Base-by-base conservation (phyloP, 2,888 invertebrate species). In the Trisateles emortualis region DNA sequence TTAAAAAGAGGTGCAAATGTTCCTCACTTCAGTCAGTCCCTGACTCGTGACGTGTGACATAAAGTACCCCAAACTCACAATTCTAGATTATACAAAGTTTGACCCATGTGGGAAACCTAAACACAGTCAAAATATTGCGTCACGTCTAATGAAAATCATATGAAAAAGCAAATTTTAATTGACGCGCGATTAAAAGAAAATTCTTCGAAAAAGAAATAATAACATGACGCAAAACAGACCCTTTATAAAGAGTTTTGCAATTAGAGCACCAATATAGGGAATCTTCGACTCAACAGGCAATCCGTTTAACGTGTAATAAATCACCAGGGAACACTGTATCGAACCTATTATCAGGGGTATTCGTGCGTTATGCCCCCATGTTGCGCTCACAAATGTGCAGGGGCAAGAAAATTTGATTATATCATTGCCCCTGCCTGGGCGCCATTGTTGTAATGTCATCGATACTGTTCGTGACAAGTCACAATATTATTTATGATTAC, bases 241-340 rank as follows among this genome's bases (percentile, higher is more conserved):
- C 63, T 41, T n/a, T 44, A 61, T 58, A 54, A 48, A 52, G 61
- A 60, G 49, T 41, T 50, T 43, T 43, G 59, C 65, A 61, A 76
- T 69, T 66, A 68, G 65, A 66, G 56, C 70, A 72, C 66, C 70
- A 78, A 81, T 81, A 81, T 59, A 73, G 74, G 66, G 79, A 83
- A 85, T 86, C 79, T 83, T 78, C 78, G 79, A 78, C 74, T 80
- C 74, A 73, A 76, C 76, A 76, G 74, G 75, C 82, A 86, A 90
- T 88, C 86, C 86, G 81, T 88, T 89, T 88, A 87, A 84, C 83
- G 83, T 79, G 83, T 81, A 84, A 90, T 91, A 90, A 89, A 90
- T 91, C 88, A 90, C 86, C 79, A 73, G 52, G 62, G 67, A 72
- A 73, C 76, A 73, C 64, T 74, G 72, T 83, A 83, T 84, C 79